phyloP scores from a whole-genome alignment of 2,113 vertebrate species.

The Forbesichthys papilliferus region DNA sequence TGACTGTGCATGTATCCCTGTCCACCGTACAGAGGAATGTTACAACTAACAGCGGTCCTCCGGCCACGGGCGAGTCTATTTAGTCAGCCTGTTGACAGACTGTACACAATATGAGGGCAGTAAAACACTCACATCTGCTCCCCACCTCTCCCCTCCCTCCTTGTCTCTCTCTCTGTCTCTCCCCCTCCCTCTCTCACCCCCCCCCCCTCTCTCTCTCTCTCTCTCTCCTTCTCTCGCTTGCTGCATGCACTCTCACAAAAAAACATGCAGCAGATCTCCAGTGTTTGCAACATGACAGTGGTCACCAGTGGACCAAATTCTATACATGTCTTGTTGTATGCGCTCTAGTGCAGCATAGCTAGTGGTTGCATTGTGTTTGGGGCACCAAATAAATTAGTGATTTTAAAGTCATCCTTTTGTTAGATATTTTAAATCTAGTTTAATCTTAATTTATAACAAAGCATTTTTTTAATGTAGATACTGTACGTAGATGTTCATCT shows the following conservation, averaged over 20 bases:
- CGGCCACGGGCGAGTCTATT: slow-evolving; percentile 67
- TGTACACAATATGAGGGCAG: slow-evolving; percentile 66
- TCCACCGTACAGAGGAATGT: slow-evolving; percentile 66
- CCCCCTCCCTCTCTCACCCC: neutral
- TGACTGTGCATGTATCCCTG: slow-evolving; percentile 40
- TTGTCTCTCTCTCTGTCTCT: neutral
- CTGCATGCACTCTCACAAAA: slow-evolving; percentile 6
- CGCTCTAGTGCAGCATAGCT: too few species aligned
- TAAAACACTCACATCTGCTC: slow-evolving; percentile 62
- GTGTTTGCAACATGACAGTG: slow-evolving; percentile 40
- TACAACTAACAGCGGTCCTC: slow-evolving; percentile 69
- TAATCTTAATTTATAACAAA: too few species aligned
- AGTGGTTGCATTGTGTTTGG: too few species aligned
- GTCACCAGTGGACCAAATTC: too few species aligned
- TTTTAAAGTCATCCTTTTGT: too few species aligned
- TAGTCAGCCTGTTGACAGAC: slow-evolving; percentile 73
- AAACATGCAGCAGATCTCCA: slow-evolving; percentile 48
- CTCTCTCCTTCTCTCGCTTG: slow-evolving; percentile 5
- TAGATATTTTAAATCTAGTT: too few species aligned
- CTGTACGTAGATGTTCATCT: too few species aligned
- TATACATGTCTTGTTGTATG: too few species aligned
- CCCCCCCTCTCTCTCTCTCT: too few species aligned
- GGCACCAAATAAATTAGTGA: too few species aligned
- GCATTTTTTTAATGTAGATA: too few species aligned
- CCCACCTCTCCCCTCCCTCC: slow-evolving; percentile 42